These are phyloP conservation scores for Drosophila lacertosa DNA, from an alignment of 1,140 invertebrate genomes.

Conservation along the genomic window DNA sequence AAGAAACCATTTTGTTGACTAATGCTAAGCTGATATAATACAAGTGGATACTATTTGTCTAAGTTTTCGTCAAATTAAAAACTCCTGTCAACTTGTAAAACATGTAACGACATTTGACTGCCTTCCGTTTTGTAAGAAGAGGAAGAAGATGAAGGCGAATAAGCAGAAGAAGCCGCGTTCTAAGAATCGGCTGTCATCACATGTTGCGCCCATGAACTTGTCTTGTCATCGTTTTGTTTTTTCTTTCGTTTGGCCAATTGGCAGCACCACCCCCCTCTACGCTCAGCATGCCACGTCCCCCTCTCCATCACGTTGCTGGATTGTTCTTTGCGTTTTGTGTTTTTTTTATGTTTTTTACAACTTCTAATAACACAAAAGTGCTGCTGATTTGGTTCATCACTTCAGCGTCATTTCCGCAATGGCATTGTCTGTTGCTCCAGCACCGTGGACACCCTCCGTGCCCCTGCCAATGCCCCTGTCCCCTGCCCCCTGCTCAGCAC, in stretches of 20 bases:
- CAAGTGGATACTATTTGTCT: constrained; percentile 35
- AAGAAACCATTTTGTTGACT: constrained; percentile 10
- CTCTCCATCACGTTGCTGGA: background rate
- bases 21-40: constrained; percentile 11
- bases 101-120: constrained; percentile 28
- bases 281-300: too few species aligned
- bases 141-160: background rate
- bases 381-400: constrained; percentile 78
- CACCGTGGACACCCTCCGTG: background rate
- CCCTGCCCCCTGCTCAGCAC: background rate
- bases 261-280: constrained; percentile 11
- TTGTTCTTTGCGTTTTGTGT: constrained; percentile 20
- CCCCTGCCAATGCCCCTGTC: background rate
- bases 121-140: constrained; percentile 3
- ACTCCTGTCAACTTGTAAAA: constrained; percentile 39
- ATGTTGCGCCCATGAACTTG: constrained; percentile 64
- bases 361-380: constrained; percentile 79
- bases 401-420: constrained; percentile 69
- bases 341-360: constrained; percentile 59
- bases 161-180: background rate
- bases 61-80: constrained; percentile 37
- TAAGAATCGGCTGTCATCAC: constrained; percentile 34
- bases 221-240: constrained; percentile 52
- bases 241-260: constrained; percentile 30
- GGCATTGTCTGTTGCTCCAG: constrained; percentile 43